These are phyloP conservation scores for Bungarus multicinctus DNA, from an alignment of 2,113 vertebrate species.

Conservation along the genomic window DNA sequence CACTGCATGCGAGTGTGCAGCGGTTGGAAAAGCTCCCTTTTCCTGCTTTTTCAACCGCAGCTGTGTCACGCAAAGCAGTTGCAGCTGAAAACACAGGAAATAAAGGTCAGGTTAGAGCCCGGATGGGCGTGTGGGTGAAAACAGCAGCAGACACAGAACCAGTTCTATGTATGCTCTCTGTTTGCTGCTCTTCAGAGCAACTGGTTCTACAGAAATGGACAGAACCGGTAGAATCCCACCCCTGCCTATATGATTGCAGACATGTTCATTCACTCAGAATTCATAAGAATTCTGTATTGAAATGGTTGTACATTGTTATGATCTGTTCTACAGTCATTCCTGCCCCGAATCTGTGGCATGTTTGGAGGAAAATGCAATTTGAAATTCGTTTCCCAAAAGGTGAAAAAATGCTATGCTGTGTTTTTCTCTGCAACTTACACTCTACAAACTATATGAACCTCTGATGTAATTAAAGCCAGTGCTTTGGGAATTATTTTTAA, in stretches of 20 bases:
- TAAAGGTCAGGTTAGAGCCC: no score
- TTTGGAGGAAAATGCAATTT: background rate
- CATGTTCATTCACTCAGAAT: background rate
- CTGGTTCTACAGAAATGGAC: no score
- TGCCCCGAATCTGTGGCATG: background rate
- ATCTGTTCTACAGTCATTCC: background rate
- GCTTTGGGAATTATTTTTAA: slow-evolving; percentile 7
- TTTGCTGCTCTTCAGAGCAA: no score
- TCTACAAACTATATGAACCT: background rate
- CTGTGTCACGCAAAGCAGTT: no score
- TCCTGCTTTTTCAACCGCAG: no score
- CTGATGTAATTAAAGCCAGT: background rate
- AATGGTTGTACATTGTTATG: background rate
- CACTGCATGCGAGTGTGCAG: no score
- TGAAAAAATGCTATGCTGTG: background rate
- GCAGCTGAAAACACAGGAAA: no score
- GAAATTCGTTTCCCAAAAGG: background rate
- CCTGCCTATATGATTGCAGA: background rate
- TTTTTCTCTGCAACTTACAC: background rate
- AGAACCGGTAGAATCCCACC: no score
- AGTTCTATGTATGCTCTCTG: no score
- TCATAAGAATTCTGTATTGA: background rate
- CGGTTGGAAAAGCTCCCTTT: no score
- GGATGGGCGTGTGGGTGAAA: no score
- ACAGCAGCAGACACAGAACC: no score